A percentile compares a stretch with the other conserved stretches of the same genome.
Evolutionary conservation across 1,140 invertebrate genomes (phyloP).

Genomic region (Pararge aegeria): DNA sequence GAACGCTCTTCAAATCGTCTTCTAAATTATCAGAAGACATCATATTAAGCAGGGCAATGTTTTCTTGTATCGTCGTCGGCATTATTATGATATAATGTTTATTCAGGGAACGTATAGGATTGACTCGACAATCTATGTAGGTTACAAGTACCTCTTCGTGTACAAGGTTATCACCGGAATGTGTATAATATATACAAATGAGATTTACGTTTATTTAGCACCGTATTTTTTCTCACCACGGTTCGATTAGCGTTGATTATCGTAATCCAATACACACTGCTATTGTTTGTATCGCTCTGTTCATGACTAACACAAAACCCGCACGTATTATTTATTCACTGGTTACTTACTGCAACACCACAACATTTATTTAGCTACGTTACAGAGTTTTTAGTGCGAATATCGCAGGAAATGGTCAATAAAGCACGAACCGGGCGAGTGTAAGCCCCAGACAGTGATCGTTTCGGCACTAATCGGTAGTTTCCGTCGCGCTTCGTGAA

Average conservation of each 20-base stretch:
- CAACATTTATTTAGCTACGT: constrained; percentile 34
- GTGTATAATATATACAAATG: background rate
- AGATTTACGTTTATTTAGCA: constrained; percentile 11
- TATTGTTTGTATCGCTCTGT: constrained; percentile 17
- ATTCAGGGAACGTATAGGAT: background rate
- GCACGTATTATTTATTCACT: constrained; percentile 11
- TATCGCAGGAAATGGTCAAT: constrained; percentile 68
- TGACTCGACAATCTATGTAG: too few species aligned
- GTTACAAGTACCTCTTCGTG: background rate
- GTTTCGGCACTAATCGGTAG: constrained; percentile 67
- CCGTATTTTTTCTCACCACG: constrained; percentile 16
- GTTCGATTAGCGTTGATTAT: constrained; percentile 42
- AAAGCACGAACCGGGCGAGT: constrained; percentile 48
- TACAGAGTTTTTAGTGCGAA: constrained; percentile 33
- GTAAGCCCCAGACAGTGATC: constrained; percentile 43
- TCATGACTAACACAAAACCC: constrained; percentile 22
- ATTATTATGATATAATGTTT: constrained; percentile 39
- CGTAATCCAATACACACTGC: constrained; percentile 33
- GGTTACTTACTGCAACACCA: constrained; percentile 29
- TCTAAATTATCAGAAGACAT: constrained; percentile 95
- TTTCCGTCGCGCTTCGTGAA: constrained; percentile 50
- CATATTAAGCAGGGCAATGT: constrained; percentile 71
- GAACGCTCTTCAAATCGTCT: constrained; percentile 95
- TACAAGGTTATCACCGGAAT: background rate
- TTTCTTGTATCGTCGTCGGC: constrained; percentile 68